A percentile compares a stretch with the other conserved stretches of the same genome.
phyloP scores from a whole-genome alignment of 2,888 invertebrate species.

The Thysanoteuthis rhombus region DNA sequence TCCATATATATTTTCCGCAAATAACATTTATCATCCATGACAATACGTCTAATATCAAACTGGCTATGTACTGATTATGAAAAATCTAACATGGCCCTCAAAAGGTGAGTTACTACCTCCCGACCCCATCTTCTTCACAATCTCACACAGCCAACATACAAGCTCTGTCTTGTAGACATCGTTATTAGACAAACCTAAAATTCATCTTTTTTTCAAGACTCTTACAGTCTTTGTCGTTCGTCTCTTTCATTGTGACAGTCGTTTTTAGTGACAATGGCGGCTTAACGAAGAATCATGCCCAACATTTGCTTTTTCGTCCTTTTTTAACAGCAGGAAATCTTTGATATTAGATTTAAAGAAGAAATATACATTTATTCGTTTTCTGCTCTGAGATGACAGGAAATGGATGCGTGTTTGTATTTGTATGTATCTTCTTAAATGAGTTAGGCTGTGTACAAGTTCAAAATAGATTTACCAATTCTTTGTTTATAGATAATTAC shows the following conservation, averaged over 20 bases:
- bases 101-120: neutral
- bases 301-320: neutral
- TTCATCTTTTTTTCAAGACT: neutral
- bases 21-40: neutral
- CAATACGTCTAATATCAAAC: neutral
- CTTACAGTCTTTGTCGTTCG: neutral
- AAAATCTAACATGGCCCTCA: neutral
- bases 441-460: neutral
- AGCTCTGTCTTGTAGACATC: neutral
- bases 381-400: neutral
- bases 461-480: neutral
- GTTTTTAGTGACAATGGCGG: neutral
- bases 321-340: neutral
- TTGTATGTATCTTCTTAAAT: neutral
- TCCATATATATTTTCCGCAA: neutral
- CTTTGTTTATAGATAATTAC: neutral
- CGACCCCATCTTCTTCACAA: neutral
- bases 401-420: neutral
- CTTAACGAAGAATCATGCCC: neutral
- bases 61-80: neutral
- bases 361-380: neutral
- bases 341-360: neutral
- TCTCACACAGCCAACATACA: neutral
- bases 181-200: neutral
- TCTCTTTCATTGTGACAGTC: neutral